Base-by-base conservation (phyloP, 2,888 invertebrate genomes). In the Colletes collaris region DNA sequence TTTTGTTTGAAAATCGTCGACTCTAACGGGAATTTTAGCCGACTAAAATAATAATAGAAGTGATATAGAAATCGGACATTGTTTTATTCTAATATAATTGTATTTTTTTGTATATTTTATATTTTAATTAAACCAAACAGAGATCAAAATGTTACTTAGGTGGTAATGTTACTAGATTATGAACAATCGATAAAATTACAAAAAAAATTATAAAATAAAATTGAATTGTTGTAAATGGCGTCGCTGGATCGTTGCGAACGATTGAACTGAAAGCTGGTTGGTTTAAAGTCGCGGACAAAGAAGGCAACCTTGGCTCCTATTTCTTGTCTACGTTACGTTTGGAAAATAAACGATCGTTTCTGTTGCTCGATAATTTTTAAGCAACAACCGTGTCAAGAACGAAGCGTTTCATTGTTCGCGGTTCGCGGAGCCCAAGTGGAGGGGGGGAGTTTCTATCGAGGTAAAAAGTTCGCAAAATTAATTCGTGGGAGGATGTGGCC, bases 401-500 rank as follows among this genome's bases (percentile, higher is more conserved):
- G 37, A 16, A 27, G n/a, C 44, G 49, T 71, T n/a, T 49, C n/a
- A 35, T 19, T 49, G 6, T 6, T 19, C 1, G 16, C 73, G 27
- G 16, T 0, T 16, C 16, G 16, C 16, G 16, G 16, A 16, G 16
- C 16, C 16, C 16, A 16, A 16, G 16, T 50, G 55, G 53, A 46
- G 19, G 49, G 40, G 8, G 6, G n/a, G 10, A 37, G 1, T 37
- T 7, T n/a, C 13, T 3, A n/a, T 11, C 37, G 4, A 40, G 40
- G 40, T 40, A 40, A 40, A 40, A 64, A 8, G 60, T 73, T 64
- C 60, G 49, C 44, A 50, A 60, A 64, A 74, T 79, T 72, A 69
- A 83, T 83, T 70, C 55, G 40, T 13, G 64, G 58, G 13, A 49
- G 3, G 60, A 60, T 35, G 49, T 11, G 13, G n/a, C 49, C n/a